A percentile compares a stretch with the other conserved stretches of the same genome.
Evolutionary conservation across 2,113 vertebrate species (phyloP).

Genomic region (Zingel zingel): DNA sequence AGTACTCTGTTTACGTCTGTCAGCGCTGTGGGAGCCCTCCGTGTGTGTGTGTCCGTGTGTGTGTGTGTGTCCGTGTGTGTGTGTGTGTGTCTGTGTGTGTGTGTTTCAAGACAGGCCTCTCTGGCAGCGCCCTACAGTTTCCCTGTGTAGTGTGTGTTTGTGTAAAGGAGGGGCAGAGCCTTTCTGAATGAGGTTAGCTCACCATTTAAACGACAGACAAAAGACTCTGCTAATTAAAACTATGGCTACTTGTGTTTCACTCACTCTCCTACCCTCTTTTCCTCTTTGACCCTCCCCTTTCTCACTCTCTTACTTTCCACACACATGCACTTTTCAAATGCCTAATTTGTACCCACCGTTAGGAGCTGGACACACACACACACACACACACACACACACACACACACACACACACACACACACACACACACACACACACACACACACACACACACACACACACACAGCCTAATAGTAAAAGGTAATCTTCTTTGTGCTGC

Average conservation of each 20-base stretch:
- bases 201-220: slow-evolving; percentile 72
- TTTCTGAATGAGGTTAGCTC: slow-evolving; percentile 70
- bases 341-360: slow-evolving; percentile 48
- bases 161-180: slow-evolving; percentile 29
- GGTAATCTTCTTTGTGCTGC: slow-evolving; percentile 43
- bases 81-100: slow-evolving; percentile 25
- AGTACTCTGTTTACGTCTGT: slow-evolving; percentile 71
- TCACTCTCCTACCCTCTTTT: slow-evolving; percentile 35
- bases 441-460: slow-evolving; percentile 22
- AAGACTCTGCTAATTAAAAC: slow-evolving; percentile 75
- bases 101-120: slow-evolving; percentile 41
- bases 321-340: slow-evolving; percentile 46
- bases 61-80: slow-evolving; percentile 27
- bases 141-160: slow-evolving; percentile 16
- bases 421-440: slow-evolving; percentile 40
- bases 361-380: slow-evolving; percentile 31
- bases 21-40: slow-evolving; percentile 44
- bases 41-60: slow-evolving; percentile 32
- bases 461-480: slow-evolving; percentile 37
- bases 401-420: slow-evolving; percentile 32
- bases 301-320: slow-evolving; percentile 48
- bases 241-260: slow-evolving; percentile 69
- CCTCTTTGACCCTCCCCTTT: slow-evolving; percentile 47
- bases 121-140: slow-evolving; percentile 29
- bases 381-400: slow-evolving; percentile 23